Base-by-base conservation (phyloP, 2,888 invertebrate species). In the Azorinus chamasolen region DNA sequence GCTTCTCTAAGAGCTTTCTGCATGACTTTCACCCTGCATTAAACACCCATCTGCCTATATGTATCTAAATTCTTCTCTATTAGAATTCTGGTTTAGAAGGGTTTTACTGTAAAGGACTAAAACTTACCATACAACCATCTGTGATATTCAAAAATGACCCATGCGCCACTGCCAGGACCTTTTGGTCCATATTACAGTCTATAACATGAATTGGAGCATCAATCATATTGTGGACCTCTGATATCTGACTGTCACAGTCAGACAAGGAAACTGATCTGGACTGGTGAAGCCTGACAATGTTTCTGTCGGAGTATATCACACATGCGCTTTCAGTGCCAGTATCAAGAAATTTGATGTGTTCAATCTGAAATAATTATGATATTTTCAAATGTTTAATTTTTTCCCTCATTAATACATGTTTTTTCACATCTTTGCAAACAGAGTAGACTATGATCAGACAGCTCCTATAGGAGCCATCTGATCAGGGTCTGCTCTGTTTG, bases 161-260 rank as follows among this genome's bases (percentile, higher is more conserved):
- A 46, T 85, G 72, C n/a, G 75, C 87, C n/a, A 89, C 86, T 27
- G 84, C 88, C 45, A 89, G 41, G 41, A 85, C 72, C 16, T 65
- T 62, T 14, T 83, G 71, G 18, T 72, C 63, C 4, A 54, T 43
- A 16, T 80, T 79, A n/a, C 81, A 62, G 64, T 88, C 88, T 53
- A 88, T 53, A 43, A 83, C 74, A 10, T 83, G 83, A 16, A 90
- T 74, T 6, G 84, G 81, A 18, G 85, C 86, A 55, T 85, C 88
- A 57, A 86, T 83, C 50, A 88, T 70, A 55, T 87, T 85, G 75
- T 89, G 89, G 27, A 91, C 66, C 57, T 89, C 84, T 16, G 79
- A 82, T 25, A 48, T 51, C 48, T 65, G 51, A 77, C 54, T 20
- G 10, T 45, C 45, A 32, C 37, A 54, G 37, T 57, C 53, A 43